Evolutionary conservation across 2,797 vertebrate species (phyloP).

Genomic region (Mastacembelus armatus): DNA sequence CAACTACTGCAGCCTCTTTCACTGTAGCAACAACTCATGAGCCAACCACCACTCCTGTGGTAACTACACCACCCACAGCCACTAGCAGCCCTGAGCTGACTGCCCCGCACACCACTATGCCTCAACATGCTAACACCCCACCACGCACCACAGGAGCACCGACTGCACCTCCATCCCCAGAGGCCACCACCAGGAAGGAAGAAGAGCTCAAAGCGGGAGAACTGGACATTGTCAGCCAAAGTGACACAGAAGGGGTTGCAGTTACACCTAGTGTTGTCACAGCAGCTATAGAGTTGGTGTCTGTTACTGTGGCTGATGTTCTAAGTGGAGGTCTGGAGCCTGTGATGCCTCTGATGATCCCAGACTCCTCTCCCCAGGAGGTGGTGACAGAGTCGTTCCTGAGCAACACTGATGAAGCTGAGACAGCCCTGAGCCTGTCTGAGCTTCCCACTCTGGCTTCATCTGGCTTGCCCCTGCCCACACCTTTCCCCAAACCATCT

Average conservation of each 20-base stretch:
- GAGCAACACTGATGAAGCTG: constrained; percentile 54
- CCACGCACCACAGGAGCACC: constrained; percentile 42
- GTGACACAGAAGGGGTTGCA: constrained; percentile 3
- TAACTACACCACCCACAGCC: constrained; percentile 49
- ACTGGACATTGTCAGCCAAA: constrained; percentile 20
- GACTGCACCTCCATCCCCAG: constrained; percentile 49
- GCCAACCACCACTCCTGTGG: constrained; percentile 39
- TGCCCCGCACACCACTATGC: constrained; percentile 62
- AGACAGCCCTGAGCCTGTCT: constrained; percentile 27
- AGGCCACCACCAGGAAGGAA: constrained; percentile 38
- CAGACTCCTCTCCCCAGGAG: constrained; percentile 47
- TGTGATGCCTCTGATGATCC: constrained; percentile 58
- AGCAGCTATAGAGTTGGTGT: constrained; percentile 21
- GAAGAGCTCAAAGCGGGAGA: constrained; percentile 29
- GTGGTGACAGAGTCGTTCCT: constrained; percentile 61
- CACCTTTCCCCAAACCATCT: constrained; percentile 69
- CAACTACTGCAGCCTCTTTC: constrained; percentile 35
- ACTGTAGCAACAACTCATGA: constrained; percentile 58
- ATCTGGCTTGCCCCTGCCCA: constrained; percentile 45
- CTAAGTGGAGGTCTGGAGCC: constrained; percentile 42
- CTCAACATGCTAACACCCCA: constrained; percentile 56
- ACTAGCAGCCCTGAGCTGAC: constrained; percentile 60
- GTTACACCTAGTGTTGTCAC: constrained; percentile 38
- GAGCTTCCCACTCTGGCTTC: constrained; percentile 70
- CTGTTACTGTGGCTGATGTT: constrained; percentile 58